Evolutionary conservation across 2,888 invertebrate genomes (phyloP).

Genomic region (Lasius platythorax): DNA sequence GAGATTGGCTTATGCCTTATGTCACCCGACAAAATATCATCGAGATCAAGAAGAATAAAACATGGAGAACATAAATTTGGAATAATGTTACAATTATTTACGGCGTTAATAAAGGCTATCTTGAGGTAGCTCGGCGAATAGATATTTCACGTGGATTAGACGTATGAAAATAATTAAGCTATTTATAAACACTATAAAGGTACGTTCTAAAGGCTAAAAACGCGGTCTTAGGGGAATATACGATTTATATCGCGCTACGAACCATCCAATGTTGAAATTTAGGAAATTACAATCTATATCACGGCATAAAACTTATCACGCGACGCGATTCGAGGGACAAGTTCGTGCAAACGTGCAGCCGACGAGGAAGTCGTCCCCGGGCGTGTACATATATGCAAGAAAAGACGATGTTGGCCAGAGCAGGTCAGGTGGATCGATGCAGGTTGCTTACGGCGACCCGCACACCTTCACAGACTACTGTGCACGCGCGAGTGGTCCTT

Average conservation of each 20-base stretch:
- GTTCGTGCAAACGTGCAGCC: slow-evolving; percentile 52
- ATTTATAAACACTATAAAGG: not conserved
- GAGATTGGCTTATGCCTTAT: slow-evolving; percentile 15
- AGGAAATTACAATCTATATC: slow-evolving; percentile 2
- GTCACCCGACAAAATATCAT: not conserved
- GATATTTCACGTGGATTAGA: not conserved
- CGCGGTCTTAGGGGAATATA: not conserved
- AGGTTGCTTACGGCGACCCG: slow-evolving; percentile 76
- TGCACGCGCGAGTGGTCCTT: slow-evolving; percentile 44
- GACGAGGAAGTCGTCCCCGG: slow-evolving; percentile 65
- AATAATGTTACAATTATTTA: not conserved
- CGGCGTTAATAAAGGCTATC: not conserved
- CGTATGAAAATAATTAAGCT: not conserved
- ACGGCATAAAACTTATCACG: slow-evolving; percentile 8
- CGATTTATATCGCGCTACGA: not conserved
- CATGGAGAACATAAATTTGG: not conserved
- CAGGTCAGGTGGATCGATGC: slow-evolving; percentile 84
- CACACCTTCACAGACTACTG: slow-evolving; percentile 61
- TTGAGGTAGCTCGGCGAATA: not conserved
- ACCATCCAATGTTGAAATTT: not conserved
- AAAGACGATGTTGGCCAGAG: slow-evolving; percentile 66
- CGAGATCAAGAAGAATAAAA: not conserved
- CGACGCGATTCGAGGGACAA: slow-evolving; percentile 31
- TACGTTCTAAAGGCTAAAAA: not conserved
- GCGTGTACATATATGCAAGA: slow-evolving; percentile 66